These are phyloP conservation scores for Ptychoptera contaminata DNA, from an alignment of 2,888 invertebrate species.

Conservation along the genomic window DNA sequence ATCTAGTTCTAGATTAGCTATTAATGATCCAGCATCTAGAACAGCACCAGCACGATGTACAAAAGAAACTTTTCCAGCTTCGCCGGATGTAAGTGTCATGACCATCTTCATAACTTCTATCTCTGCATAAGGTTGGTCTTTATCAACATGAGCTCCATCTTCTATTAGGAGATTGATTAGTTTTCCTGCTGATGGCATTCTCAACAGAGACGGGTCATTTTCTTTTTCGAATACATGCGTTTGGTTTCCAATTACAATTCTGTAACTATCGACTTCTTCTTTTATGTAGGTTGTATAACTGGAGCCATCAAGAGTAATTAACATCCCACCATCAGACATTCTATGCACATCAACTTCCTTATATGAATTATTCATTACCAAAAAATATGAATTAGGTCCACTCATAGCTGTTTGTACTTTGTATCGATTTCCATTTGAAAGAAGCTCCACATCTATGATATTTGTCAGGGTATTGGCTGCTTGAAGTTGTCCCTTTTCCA, in stretches of 20 bases:
- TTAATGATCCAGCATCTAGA: constrained; percentile 71
- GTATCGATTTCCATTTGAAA: constrained; percentile 79
- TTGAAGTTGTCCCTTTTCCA: constrained; percentile 88
- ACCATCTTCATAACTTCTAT: constrained; percentile 99
- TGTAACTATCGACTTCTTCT: constrained; percentile 89
- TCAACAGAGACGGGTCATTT: constrained; percentile 87
- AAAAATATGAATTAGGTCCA: constrained; percentile 80
- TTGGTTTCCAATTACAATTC: constrained; percentile 91
- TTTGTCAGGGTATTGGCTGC: constrained; percentile 84
- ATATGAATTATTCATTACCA: constrained; percentile 89
- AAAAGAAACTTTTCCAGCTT: constrained; percentile 78
- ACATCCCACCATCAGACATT: constrained; percentile 72
- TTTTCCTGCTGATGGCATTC: constrained; percentile 92
- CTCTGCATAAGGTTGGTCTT: constrained; percentile 90
- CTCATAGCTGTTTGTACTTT: constrained; percentile 80
- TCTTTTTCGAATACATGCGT: constrained; percentile 98
- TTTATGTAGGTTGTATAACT: constrained; percentile 94
- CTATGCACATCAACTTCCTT: constrained; percentile 90
- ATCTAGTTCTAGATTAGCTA: constrained; percentile 77
- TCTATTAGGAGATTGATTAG: constrained; percentile 78
- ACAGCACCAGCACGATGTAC: constrained; percentile 83
- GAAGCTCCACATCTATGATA: constrained; percentile 76
- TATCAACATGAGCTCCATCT: constrained; percentile 84
- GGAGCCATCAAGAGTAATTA: constrained; percentile 86
- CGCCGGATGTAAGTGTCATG: constrained; percentile 83